Base-by-base conservation (phyloP, 2,888 invertebrate genomes). In the Lingula anatina region DNA sequence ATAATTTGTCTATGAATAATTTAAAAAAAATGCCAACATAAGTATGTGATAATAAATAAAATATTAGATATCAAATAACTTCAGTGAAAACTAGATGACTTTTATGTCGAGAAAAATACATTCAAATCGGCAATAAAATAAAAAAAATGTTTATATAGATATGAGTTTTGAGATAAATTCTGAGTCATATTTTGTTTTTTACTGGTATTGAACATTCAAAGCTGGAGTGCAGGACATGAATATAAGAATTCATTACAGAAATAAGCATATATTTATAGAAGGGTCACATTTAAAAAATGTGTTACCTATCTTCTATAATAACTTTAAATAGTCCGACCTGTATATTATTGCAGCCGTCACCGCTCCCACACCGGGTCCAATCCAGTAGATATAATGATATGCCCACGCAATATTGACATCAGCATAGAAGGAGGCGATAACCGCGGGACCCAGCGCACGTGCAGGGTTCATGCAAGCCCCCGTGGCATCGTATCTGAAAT, bases 401-500 rank as follows among this genome's bases (percentile, higher is more conserved):
- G 35, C 23, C 66, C 65, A 67, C 0, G 61, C 50, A n/a, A 45
- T 18, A 49, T 15, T 20, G 15, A 9, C 9, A 5, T 24, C 24
- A 2, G 44, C 18, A 15, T 54, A 43, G 12, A 9, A 36, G 27
- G 35, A 36, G 23, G 56, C 57, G 9, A 44, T 49, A 25, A 77
- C 62, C 23, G 74, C 74, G 18, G 78, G 77, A 1, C 78, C 77
- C 31, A 78, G 67, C 39, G 72, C 73, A 38, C 77, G 60, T 9
- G 76, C 77, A 3, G 77, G 77, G 51, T 78, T 78, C 76, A 78
- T 75, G 18, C 73, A 74, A 1, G 72, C 76, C 5, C 77, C 77
- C 3, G 73, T 72, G 9, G 71, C 57, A 18, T 54, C 44, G 3
- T 66, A 71, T 0, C 77, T 77, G 51, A n/a, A n/a, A 21, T 44